Conservation (phyloP, 1,140 invertebrate species). For the Trachelipus rathkii region DNA sequence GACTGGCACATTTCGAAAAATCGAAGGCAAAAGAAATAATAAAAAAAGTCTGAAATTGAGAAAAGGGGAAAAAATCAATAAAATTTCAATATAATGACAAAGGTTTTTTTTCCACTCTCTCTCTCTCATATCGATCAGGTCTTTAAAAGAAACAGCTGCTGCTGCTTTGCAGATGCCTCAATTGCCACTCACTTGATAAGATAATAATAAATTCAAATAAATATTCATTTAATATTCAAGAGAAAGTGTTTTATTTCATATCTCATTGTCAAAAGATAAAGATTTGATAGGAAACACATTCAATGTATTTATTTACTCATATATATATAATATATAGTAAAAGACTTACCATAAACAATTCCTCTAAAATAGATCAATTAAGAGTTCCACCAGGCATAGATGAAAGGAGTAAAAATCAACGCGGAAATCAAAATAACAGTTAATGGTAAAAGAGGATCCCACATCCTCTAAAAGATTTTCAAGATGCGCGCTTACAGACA, state of each 20-base stretch:
- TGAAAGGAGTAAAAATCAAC: too few relatives aligned
- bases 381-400: too few relatives aligned
- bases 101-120: not conserved
- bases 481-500: too few relatives aligned
- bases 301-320: not conserved
- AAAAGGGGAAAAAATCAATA: not conserved
- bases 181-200: not conserved
- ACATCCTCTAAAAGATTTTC: too few relatives aligned
- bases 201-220: not conserved
- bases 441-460: too few relatives aligned
- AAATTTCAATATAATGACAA: slow-evolving; percentile 14
- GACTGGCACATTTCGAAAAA: not conserved
- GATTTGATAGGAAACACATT: not conserved
- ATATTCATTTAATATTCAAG: slow-evolving; percentile 9
- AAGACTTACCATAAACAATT: too few relatives aligned
- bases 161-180: not conserved
- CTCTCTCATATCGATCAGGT: not conserved
- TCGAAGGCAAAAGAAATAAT: not conserved
- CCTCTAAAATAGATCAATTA: too few relatives aligned
- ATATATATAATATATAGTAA: too few relatives aligned
- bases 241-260: slow-evolving; percentile 4
- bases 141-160: not conserved
- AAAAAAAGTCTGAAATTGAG: not conserved
- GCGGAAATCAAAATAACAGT: too few relatives aligned
- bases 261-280: not conserved